Evolutionary conservation across 1,140 invertebrate species (phyloP).

Genomic region (Drosophila nasuta): DNA sequence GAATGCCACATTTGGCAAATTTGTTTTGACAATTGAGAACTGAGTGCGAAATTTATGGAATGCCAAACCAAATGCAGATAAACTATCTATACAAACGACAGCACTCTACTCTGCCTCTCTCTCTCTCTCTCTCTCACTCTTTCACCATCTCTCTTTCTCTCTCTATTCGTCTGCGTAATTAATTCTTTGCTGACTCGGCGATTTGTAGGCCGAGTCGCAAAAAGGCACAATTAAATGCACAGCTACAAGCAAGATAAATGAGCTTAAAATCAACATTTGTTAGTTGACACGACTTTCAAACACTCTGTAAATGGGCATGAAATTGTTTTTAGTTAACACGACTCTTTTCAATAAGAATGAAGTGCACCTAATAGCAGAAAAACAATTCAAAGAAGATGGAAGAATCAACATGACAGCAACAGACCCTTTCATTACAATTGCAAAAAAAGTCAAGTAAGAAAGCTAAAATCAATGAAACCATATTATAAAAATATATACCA

Average conservation of each 20-base stretch:
- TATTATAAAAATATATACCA: no score
- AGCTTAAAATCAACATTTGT: background rate
- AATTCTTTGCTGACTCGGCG: constrained; percentile 73
- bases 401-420: no score
- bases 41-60: constrained; percentile 64
- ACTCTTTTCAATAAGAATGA: background rate
- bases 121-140: background rate
- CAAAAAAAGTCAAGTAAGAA: no score
- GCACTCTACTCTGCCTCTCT: background rate
- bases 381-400: no score
- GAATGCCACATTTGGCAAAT: constrained; percentile 76
- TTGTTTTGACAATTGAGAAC: constrained; percentile 73
- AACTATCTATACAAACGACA: constrained; percentile 58
- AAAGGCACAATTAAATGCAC: constrained; percentile 70
- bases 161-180: constrained; percentile 49
- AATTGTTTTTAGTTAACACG: background rate
- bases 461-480: no score
- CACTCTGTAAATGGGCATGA: background rate
- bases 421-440: no score
- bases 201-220: constrained; percentile 57
- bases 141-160: constrained; percentile 11
- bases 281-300: background rate
- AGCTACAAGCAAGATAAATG: constrained; percentile 50
- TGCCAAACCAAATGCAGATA: constrained; percentile 35
- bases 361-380: no score